Conservation (phyloP, 2,888 invertebrate species). For the Conops quadrifasciatus region DNA sequence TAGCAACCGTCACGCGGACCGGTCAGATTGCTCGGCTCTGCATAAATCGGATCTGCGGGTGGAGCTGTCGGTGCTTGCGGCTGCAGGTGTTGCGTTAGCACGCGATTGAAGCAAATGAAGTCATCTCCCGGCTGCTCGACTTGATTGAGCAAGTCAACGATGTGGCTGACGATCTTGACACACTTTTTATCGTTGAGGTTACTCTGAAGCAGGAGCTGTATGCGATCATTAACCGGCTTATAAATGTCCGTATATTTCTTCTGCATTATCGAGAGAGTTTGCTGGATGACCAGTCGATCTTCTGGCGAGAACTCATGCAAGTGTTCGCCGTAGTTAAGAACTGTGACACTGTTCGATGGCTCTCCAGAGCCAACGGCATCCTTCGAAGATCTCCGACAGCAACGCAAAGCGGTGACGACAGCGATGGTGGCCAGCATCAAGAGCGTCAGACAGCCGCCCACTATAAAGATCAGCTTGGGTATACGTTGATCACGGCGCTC, state of each 20-base stretch:
- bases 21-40: constrained; percentile 54
- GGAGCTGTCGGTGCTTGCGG: constrained; percentile 48
- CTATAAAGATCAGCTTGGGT: constrained; percentile 45
- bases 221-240: constrained; percentile 50
- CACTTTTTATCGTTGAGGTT: constrained; percentile 54
- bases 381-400: constrained; percentile 10
- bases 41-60: constrained; percentile 53
- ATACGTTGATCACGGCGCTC: constrained; percentile 45
- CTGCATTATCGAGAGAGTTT: constrained; percentile 52
- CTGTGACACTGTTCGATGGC: constrained; percentile 18
- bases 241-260: constrained; percentile 56
- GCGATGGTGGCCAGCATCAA: constrained; percentile 41
- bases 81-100: constrained; percentile 54
- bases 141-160: constrained; percentile 51
- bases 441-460: constrained; percentile 37
- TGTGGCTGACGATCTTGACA: constrained; percentile 53
- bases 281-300: constrained; percentile 53
- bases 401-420: constrained; percentile 40
- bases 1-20: constrained; percentile 45
- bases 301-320: constrained; percentile 52
- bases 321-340: constrained; percentile 37
- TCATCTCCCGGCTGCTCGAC: constrained; percentile 52
- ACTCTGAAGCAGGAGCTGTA: constrained; percentile 49
- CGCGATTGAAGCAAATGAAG: constrained; percentile 55
- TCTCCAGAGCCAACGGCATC: neutral